A percentile compares a stretch with the other conserved stretches of the same genome.
Evolutionary conservation across 2,113 vertebrate species (phyloP).

Genomic region (Junco hyemalis): DNA sequence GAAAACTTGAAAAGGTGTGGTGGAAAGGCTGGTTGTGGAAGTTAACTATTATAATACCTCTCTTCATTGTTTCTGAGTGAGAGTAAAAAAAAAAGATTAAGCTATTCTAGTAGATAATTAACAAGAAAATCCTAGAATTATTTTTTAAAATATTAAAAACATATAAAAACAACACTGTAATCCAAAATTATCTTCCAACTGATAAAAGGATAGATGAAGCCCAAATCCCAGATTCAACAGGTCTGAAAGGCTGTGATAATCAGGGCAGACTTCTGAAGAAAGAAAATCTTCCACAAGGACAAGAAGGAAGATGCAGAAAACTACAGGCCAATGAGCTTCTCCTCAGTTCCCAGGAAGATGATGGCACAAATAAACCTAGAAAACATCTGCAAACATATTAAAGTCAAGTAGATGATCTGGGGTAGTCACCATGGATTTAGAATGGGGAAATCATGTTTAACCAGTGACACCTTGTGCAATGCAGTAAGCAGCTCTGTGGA

Average conservation of each 20-base stretch:
- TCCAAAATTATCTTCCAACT: neutral
- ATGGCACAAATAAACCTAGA: neutral
- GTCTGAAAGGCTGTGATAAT: neutral
- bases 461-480: neutral
- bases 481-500: neutral
- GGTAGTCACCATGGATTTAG: neutral
- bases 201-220: neutral
- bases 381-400: neutral
- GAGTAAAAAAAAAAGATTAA: neutral
- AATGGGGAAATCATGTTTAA: neutral
- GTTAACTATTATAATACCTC: neutral
- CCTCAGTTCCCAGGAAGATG: neutral
- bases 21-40: neutral
- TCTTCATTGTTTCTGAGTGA: neutral
- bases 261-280: neutral
- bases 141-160: neutral
- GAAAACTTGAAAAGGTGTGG: neutral
- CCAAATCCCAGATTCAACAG: neutral
- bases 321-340: neutral
- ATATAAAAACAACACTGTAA: neutral
- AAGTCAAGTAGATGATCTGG: neutral
- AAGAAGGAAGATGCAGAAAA: neutral
- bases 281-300: neutral
- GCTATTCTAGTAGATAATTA: neutral
- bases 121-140: neutral